Percentiles rank a stretch among this genome's conserved stretches.
These are phyloP conservation scores for Phataginus tetradactyla DNA, from an alignment of 2,797 vertebrate genomes.

Conservation along the genomic window DNA sequence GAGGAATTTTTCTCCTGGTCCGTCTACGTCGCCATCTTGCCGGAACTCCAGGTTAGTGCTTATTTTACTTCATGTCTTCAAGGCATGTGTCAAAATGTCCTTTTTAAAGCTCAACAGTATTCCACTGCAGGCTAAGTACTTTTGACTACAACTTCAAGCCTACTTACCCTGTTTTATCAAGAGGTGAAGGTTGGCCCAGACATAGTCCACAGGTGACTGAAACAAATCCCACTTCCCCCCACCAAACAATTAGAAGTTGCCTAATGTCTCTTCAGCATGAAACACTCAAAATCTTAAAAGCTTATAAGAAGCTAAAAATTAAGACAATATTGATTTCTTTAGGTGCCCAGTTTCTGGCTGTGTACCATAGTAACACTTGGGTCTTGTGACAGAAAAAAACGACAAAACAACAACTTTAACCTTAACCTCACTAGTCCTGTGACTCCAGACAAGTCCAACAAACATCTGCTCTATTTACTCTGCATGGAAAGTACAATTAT, in stretches of 20 bases:
- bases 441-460: neutral
- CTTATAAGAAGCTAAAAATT: neutral
- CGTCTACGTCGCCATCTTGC: too few species aligned
- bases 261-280: neutral
- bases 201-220: neutral
- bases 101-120: neutral
- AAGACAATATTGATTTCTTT: neutral
- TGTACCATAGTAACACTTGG: neutral
- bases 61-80: neutral
- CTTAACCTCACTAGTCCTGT: neutral
- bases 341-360: neutral
- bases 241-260: neutral
- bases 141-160: neutral
- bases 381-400: neutral
- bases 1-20: too few species aligned
- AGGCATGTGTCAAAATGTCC: neutral
- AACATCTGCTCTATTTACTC: neutral
- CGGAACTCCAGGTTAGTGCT: too few species aligned
- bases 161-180: neutral
- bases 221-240: neutral
- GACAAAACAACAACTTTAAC: neutral
- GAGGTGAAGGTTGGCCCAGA: neutral
- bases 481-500: neutral
- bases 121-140: neutral
- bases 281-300: slow-evolving; percentile 32